Conservation (phyloP, 2,888 invertebrate genomes). For the Cotesia congregata region DNA sequence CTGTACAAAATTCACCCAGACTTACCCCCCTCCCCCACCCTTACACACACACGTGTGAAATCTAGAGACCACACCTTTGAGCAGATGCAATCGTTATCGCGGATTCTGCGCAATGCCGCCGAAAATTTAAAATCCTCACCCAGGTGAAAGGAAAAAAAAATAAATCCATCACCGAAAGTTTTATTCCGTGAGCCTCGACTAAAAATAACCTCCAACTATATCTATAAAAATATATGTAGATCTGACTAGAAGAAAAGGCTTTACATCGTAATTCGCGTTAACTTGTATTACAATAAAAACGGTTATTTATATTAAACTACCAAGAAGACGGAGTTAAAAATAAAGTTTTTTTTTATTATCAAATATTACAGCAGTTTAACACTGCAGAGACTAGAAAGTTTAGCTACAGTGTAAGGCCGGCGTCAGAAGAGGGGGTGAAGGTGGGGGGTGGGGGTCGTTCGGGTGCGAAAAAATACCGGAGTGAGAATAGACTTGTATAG, state of each 20-base stretch:
- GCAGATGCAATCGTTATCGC: not conserved
- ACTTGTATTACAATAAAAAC: not conserved
- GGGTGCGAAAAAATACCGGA: not conserved
- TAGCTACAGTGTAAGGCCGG: not conserved
- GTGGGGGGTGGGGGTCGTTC: not conserved
- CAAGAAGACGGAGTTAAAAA: not conserved
- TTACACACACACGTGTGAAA: not conserved
- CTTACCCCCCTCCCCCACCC: not conserved
- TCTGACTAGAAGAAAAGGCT: not conserved
- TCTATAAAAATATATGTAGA: not conserved
- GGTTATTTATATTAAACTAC: not conserved
- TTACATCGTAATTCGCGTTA: not conserved
- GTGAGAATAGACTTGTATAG: not conserved
- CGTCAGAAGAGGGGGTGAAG: constrained; percentile 7
- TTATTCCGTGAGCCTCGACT: no score
- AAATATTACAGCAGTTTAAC: not conserved
- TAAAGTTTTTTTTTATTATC: not conserved
- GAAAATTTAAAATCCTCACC: no score
- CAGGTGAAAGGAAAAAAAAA: no score
- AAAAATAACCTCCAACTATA: not conserved
- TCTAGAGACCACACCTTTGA: not conserved
- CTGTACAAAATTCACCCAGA: not conserved
- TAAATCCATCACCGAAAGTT: no score
- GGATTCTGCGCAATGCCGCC: not conserved
- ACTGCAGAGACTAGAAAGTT: not conserved